Evolutionary conservation across 2,113 vertebrate genomes (phyloP), one percentile per base, ranked within the genome.

Genomic region (Bombycilla garrulus): DNA sequence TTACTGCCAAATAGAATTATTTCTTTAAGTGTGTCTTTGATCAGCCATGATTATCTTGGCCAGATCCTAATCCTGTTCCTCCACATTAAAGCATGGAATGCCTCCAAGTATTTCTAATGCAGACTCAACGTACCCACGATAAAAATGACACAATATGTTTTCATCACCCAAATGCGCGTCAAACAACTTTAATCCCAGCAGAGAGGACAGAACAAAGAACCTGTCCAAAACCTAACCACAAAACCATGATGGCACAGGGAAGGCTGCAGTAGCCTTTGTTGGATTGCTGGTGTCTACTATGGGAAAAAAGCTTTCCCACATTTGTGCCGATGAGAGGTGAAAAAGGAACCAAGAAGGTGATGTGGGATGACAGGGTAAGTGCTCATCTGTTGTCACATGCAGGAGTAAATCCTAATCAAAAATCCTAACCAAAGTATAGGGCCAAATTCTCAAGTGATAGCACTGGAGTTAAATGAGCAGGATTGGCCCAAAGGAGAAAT

Each of bases 291-390:
- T 42, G n/a, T 64, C 47, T 86, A 26, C 65, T 53, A 10, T 0
- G 0, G 50, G n/a, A n/a, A 79, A 86, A 86, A 86, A 67, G 10
- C 12, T 86, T 88, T 88, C 69, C 31, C 38, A 36, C 17, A 15
- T 33, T 40, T 42, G 12, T 86, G 77, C 69, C 79, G 91, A 73
- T 56, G 40, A 67, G 44, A 72, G 56, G 28, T 74, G 53, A 60
- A 74, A 67, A 86, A 60, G 18, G 50, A 67, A 69, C 3, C 10
- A 60, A 70, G 60, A 86, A 24, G 0, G 1, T 3, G 5, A 29
- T 0, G 5, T 0, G 0, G 17, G 12, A 67, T 79, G 69, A 64
- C 36, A 56, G 48, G 31, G 13, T 44, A 71, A 88, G 26, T 1
- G 1, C 26, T 88, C 31, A 15, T 44, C 51, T 81, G 36, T 42